These are phyloP conservation scores for Limanda limanda DNA, from an alignment of 2,113 vertebrate genomes.

Conservation along the genomic window DNA sequence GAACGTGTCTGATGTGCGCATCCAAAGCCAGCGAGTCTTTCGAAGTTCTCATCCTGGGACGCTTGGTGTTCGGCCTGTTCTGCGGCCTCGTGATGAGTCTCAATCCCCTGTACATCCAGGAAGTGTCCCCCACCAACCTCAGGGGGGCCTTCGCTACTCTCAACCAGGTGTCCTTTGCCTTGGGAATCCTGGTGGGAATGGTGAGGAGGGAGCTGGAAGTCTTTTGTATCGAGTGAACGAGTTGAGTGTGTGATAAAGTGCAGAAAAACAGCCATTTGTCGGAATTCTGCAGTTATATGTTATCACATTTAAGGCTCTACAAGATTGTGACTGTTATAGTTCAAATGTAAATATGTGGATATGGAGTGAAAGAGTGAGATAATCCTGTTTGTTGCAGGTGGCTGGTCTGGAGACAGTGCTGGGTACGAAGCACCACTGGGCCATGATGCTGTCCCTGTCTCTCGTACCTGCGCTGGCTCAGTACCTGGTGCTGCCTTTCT, in stretches of 20 bases:
- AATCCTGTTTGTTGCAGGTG: slow-evolving; percentile 70
- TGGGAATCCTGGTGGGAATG: slow-evolving; percentile 84
- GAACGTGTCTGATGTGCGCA: slow-evolving; percentile 77
- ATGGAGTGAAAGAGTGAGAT: background rate
- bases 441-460: slow-evolving; percentile 83
- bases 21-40: slow-evolving; percentile 79
- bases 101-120: slow-evolving; percentile 85
- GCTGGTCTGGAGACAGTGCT: slow-evolving; percentile 81
- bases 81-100: slow-evolving; percentile 85
- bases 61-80: slow-evolving; percentile 83
- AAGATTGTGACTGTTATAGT: too few species aligned
- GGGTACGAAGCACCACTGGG: slow-evolving; percentile 80
- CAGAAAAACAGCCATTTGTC: too few species aligned
- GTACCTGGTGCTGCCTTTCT: slow-evolving; percentile 83
- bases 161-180: slow-evolving; percentile 83
- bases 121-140: slow-evolving; percentile 81
- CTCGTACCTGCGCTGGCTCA: slow-evolving; percentile 81
- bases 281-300: too few species aligned
- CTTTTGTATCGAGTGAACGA: too few species aligned
- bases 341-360: background rate
- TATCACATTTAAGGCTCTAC: too few species aligned
- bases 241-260: too few species aligned
- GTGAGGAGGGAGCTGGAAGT: slow-evolving; percentile 62
- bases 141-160: slow-evolving; percentile 84
- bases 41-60: slow-evolving; percentile 83